Base-by-base conservation (phyloP, 2,113 vertebrate genomes). In the Coptodon bakossiorum region DNA sequence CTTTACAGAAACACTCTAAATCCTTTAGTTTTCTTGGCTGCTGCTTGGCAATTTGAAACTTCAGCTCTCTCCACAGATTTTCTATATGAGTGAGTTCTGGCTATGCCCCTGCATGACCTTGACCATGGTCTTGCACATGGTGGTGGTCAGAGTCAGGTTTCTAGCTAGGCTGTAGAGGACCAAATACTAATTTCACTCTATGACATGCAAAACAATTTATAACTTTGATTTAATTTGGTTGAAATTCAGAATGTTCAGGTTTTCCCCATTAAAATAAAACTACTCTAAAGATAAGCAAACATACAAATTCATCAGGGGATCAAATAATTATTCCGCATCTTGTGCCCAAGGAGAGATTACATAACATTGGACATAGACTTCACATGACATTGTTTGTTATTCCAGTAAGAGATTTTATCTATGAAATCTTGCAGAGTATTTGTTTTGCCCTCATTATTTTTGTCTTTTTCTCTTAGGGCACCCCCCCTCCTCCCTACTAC, bases 401-500 rank as follows among this genome's bases (percentile, higher is more conserved):
- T 52, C 45, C 45, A 78, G 17, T 48, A 9, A 82, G 16, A 38
- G 27, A 40, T 48, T 82, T 52, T 17, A 5, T 24, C n/a, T 24
- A 12, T 57, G 12, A 27, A 31, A 22, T 29, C 8, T 61, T 1
- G 3, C 6, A 68, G 19, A 19, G 61, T 16, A 54, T 48, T 24
- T 59, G n/a, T 13, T 50, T 83, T 52, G 6, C 8, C 5, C 17
- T 6, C 6, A 22, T 76, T 24, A 13, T n/a, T 19, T 45, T 11
- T 59, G 1, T 81, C 3, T 78, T 80, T 82, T 66, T 14, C 27
- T 22, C 13, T 16, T 80, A 96, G 96, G 91, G 91, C 6, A 87
- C 95, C 1, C 71, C 76, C 43, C 94, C 95, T 83, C 95, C 95
- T 63, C 95, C 95, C 27, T 96, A 94, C 91, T 94, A 92, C 86